Evolutionary conservation across 2,888 invertebrate species (phyloP), one percentile per base, ranked within the genome.

Genomic region (Cremastinae sp.): DNA sequence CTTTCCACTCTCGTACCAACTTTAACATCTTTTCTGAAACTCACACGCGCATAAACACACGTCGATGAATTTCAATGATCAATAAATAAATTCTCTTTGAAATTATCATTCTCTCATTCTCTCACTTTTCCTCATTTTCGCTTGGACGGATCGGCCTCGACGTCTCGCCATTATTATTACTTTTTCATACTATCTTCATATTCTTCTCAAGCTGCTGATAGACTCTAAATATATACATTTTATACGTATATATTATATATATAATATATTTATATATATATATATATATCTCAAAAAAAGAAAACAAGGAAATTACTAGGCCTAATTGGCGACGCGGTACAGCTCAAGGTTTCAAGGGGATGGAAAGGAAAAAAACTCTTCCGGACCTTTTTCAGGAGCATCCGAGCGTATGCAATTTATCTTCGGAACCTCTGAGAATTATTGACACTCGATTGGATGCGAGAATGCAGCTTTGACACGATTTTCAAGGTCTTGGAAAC

Each of bases 251-350:
- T 78, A 59, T 78, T 75, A 69, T 80, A 75, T 78, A 65, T 72
- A 56, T 56, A 56, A 75, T 78, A 65, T 72, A 56, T 56, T 39
- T 56, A 18, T 47, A n/a, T 41, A 16, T 76, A 51, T 75, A 69
- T 79, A 78, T 79, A 71, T 83, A 82, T 81, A 78, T 85, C 75
- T 81, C 75, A 77, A 83, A 84, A 85, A 2, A 82, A 80, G 74
- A 79, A 85, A 85, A 84, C 80, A 82, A 83, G 73, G 78, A 85
- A 81, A 84, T 86, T 78, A 86, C 88, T 89, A 89, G 89, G 89
- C 89, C 89, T 89, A 89, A 88, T 78, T 82, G 87, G 86, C 86
- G 87, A 86, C 84, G 83, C 88, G 86, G 86, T 79, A 79, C 80
- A 49, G 37, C 39, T 49, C 59, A 64, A 49, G 76, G 74, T 70